phyloP scores from a whole-genome alignment of 2,797 vertebrate species.

The Aphelocoma californica region DNA sequence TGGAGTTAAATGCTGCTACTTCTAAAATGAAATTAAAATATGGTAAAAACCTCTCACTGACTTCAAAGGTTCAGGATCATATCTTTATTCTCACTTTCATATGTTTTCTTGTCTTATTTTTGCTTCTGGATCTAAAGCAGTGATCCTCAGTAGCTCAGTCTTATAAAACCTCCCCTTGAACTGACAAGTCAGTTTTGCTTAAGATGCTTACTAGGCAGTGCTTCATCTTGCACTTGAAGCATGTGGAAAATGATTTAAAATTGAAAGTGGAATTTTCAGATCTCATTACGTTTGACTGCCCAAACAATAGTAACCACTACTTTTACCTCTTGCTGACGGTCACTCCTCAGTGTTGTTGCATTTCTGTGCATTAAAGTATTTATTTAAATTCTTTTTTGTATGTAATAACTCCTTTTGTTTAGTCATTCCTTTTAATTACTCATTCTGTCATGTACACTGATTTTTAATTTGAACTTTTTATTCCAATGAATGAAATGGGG shows the following conservation, averaged over 20 bases:
- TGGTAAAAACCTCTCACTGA: not conserved
- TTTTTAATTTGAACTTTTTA: not conserved
- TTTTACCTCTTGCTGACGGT: not conserved
- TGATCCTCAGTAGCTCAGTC: not conserved
- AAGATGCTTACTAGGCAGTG: not conserved
- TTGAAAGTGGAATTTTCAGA: not conserved
- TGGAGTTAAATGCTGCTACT: not conserved
- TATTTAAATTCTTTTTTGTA: not conserved
- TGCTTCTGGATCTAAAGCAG: not conserved
- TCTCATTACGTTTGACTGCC: not conserved
- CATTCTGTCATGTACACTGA: not conserved
- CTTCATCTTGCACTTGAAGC: not conserved
- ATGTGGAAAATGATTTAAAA: not conserved
- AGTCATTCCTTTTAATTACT: not conserved
- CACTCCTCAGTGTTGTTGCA: not conserved
- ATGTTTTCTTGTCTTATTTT: not conserved
- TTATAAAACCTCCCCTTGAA: not conserved
- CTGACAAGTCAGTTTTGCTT: conserved; percentile 4
- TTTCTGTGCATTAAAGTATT: not conserved
- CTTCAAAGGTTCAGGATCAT: not conserved
- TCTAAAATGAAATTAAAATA: not conserved
- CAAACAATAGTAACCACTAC: not conserved
- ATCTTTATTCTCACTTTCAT: not conserved
- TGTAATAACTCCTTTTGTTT: not conserved
- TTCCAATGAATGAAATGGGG: not conserved